phyloP scores from a whole-genome alignment of 2,888 invertebrate species.

The Drosophila vallismaia region DNA sequence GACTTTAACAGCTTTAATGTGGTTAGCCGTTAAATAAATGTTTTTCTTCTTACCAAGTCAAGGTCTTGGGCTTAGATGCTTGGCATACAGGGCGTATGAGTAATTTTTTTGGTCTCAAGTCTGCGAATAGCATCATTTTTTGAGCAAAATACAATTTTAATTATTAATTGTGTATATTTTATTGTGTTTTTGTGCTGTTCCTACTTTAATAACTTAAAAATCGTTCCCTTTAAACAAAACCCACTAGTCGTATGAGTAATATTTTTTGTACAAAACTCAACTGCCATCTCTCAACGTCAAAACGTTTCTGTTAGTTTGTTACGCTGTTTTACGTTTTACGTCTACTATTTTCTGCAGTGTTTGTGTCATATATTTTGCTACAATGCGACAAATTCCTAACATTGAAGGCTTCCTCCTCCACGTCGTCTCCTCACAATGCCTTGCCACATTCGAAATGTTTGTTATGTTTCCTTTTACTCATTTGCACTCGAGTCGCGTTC shows the following conservation, averaged over 20 bases:
- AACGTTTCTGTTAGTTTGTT: neutral
- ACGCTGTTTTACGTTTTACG: too few relatives aligned
- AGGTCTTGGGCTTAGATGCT: too few relatives aligned
- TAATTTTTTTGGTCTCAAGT: neutral
- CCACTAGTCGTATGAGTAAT: constrained; percentile 3
- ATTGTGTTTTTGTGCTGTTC: neutral
- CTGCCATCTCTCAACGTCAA: neutral
- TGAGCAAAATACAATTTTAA: too few relatives aligned
- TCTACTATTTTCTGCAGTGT: constrained; percentile 18
- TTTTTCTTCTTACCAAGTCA: neutral
- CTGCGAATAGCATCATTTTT: too few relatives aligned
- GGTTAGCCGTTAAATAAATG: neutral
- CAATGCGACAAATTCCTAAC: constrained; percentile 43
- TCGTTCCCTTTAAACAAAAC: neutral
- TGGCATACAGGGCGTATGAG: neutral
- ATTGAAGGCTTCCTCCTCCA: constrained; percentile 8
- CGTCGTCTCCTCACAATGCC: constrained; percentile 1
- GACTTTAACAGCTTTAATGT: neutral
- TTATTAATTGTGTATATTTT: neutral
- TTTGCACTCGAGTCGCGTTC: constrained; percentile 67
- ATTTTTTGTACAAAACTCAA: neutral
- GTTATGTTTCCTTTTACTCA: constrained; percentile 35
- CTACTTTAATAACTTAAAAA: too few relatives aligned
- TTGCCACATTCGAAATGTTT: constrained; percentile 21
- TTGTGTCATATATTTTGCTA: constrained; percentile 16